Conservation (phyloP, 2,797 vertebrate genomes). For the Luscinia megarhynchos region DNA sequence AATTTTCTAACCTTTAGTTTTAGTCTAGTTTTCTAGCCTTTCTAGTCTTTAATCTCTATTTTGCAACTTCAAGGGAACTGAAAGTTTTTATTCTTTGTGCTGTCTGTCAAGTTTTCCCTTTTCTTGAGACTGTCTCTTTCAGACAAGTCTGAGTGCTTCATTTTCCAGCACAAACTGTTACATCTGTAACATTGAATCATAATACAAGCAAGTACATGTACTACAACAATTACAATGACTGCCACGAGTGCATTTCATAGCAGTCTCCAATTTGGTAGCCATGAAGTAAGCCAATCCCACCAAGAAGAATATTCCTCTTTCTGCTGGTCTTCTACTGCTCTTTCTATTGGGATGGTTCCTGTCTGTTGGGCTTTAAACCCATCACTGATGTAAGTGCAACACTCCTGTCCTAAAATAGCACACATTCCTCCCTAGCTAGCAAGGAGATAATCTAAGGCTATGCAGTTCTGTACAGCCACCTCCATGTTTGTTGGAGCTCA, state of each 20-base stretch:
- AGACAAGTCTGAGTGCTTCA: background rate
- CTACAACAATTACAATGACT: background rate
- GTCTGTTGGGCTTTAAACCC: background rate
- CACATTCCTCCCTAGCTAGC: background rate
- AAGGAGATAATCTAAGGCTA: background rate
- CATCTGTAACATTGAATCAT: background rate
- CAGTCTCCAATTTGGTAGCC: background rate
- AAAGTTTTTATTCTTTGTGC: background rate
- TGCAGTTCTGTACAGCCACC: background rate
- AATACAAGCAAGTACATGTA: accelerated
- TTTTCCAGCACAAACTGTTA: background rate
- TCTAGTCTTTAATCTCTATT: background rate
- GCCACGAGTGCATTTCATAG: accelerated
- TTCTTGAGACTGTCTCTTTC: background rate
- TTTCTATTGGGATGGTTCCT: accelerated
- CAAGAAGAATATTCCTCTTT: background rate
- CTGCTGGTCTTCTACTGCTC: background rate
- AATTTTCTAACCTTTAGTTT: background rate
- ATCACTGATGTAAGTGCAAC: background rate
- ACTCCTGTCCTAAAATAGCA: background rate
- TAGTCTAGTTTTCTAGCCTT: too few species aligned
- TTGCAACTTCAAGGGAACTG: background rate
- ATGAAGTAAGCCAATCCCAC: background rate
- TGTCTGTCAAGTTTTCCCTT: background rate
- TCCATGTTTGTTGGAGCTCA: background rate